Evolutionary conservation across 2,888 invertebrate species (phyloP).

Genomic region (Caenorhabditis plicata): DNA sequence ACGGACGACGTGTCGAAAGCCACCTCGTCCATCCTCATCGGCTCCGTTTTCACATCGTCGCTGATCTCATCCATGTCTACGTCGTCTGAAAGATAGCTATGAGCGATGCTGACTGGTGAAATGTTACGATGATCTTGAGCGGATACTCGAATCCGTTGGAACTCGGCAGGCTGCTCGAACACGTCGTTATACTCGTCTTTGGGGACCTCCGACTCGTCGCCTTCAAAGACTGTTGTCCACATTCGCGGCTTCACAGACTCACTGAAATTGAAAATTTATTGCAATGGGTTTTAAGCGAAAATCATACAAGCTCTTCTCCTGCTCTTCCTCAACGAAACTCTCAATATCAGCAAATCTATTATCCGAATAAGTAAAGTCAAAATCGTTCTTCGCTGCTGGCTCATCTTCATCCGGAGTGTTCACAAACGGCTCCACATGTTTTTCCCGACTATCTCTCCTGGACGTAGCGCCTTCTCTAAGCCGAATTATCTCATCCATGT

Average conservation of each 20-base stretch:
- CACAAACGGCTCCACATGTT: constrained; percentile 1
- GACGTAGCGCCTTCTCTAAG: constrained; percentile 43
- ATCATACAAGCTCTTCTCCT: background rate
- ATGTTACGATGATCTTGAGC: constrained; percentile 13
- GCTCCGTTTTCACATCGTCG: constrained; percentile 20
- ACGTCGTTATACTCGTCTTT: constrained; percentile 37
- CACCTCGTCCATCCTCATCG: constrained; percentile 13
- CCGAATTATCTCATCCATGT: constrained; percentile 33
- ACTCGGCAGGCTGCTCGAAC: constrained; percentile 32
- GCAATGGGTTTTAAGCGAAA: constrained; percentile 4
- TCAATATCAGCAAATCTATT: constrained; percentile 38
- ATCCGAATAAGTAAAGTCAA: constrained; percentile 45
- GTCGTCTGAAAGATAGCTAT: constrained; percentile 29
- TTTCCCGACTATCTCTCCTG: constrained; percentile 32
- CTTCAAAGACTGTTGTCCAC: constrained; percentile 65
- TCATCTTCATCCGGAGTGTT: background rate
- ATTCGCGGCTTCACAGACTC: constrained; percentile 37
- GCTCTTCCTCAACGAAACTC: constrained; percentile 24
- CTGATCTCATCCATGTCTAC: constrained; percentile 50
- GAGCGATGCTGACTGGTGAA: background rate
- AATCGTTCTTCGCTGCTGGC: constrained; percentile 22
- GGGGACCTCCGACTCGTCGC: constrained; percentile 46
- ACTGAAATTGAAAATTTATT: background rate
- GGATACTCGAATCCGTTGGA: constrained; percentile 25
- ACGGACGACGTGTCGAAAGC: constrained; percentile 21